phyloP scores from a whole-genome alignment of 2,113 vertebrate genomes.

The Nyctereutes procyonoides region DNA sequence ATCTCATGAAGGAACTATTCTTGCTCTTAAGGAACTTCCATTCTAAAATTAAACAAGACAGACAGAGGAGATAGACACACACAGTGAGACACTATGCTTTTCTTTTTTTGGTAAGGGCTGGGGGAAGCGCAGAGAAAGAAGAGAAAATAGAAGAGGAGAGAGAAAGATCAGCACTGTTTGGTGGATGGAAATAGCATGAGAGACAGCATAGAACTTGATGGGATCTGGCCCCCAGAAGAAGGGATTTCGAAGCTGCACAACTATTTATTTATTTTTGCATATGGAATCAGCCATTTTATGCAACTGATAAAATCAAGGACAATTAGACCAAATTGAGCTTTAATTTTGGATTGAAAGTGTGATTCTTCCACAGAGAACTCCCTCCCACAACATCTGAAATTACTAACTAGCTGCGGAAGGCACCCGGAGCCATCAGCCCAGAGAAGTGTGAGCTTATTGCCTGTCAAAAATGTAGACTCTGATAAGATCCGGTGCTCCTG shows the following conservation, averaged over 20 bases:
- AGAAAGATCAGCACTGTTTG: conserved; percentile 66
- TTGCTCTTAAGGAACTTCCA: conserved; percentile 77
- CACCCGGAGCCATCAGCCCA: conserved; percentile 74
- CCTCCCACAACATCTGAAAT: conserved; percentile 85
- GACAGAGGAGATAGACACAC: conserved; percentile 72
- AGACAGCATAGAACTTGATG: conserved; percentile 59
- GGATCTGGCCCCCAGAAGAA: conserved; percentile 65
- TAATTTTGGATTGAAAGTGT: conserved; percentile 86
- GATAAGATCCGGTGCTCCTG: conserved; percentile 50
- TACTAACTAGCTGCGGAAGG: conserved; percentile 79
- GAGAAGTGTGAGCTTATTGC: conserved; percentile 73
- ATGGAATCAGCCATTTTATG: conserved; percentile 85
- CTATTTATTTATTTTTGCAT: conserved; percentile 85
- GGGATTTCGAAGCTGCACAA: conserved; percentile 73
- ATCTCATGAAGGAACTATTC: conserved; percentile 73
- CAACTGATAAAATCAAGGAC: conserved; percentile 88
- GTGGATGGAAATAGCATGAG: conserved; percentile 67
- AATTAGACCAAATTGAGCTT: conserved; percentile 89
- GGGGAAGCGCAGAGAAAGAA: conserved; percentile 57
- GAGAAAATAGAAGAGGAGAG: conserved; percentile 69
- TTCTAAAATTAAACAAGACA: conserved; percentile 78
- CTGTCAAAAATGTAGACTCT: conserved; percentile 64
- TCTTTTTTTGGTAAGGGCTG: conserved; percentile 73
- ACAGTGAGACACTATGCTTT: conserved; percentile 62
- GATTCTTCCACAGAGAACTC: conserved; percentile 80